Percentiles rank a stretch among this genome's conserved stretches.
Conservation (phyloP, 1,140 invertebrate species). For the Diprion similis region DNA sequence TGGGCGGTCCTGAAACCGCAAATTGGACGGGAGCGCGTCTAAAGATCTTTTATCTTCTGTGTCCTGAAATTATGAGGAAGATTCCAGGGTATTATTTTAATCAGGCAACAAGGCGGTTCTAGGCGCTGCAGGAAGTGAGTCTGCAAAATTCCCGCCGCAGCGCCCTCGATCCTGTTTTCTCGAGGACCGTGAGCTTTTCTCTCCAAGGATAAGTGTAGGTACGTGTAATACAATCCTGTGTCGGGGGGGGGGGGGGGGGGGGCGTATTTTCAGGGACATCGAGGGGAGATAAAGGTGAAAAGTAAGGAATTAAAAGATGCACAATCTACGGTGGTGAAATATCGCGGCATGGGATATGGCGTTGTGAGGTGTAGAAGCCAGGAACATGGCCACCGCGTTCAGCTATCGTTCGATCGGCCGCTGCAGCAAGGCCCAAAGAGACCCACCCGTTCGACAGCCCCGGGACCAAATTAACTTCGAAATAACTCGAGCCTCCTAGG, state of each 20-base stretch:
- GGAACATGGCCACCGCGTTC: constrained; percentile 21
- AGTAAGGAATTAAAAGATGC: too few species aligned
- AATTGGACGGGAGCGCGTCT: constrained; percentile 6
- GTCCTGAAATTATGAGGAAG: constrained; percentile 9
- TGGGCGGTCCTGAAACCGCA: background rate
- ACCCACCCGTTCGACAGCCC: constrained; percentile 41
- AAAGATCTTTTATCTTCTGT: constrained; percentile 2
- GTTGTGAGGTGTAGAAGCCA: constrained; percentile 15
- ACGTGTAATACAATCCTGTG: too few species aligned
- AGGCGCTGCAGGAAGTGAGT: constrained; percentile 4
- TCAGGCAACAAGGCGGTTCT: constrained; percentile 2
- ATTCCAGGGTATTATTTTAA: constrained; percentile 12
- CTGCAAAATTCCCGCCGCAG: background rate
- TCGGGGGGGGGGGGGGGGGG: too few species aligned
- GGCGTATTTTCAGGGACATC: too few species aligned
- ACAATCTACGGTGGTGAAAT: background rate
- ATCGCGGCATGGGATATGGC: background rate
- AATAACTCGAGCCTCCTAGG: constrained; percentile 45
- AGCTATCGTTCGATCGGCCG: constrained; percentile 6
- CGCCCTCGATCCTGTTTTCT: too few species aligned
- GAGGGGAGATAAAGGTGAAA: too few species aligned
- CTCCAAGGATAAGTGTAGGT: too few species aligned
- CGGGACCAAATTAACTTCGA: constrained; percentile 44
- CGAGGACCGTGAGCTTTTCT: too few species aligned
- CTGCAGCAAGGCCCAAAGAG: constrained; percentile 38